Base-by-base conservation (phyloP, 2,113 vertebrate species). In the Misgurnus anguillicaudatus region DNA sequence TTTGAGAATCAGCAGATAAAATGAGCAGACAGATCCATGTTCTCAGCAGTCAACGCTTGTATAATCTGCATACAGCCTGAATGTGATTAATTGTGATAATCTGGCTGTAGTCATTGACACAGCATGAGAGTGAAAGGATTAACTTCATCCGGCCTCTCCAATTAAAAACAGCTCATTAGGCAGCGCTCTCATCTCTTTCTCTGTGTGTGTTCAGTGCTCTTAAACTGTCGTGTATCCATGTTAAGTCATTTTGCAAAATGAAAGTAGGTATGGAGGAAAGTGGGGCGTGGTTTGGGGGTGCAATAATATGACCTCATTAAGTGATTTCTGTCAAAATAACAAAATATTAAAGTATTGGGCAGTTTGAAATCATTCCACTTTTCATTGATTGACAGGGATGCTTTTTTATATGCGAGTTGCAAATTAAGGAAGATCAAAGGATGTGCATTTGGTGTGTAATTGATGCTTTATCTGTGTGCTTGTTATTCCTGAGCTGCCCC, bases 91-190 rank as follows among this genome's bases (percentile, higher is more conserved):
- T 69, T 47, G 41, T 45, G 55, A 70, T 69, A 61, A 76, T 80
- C 48, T 68, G 47, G 31, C 72, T 76, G 57, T 48, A 80, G 77
- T 17, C 51, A 42, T 76, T 76, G 70, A 6, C 53, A 75, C 36
- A 48, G 58, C 11, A 65, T 31, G 58, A 64, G 72, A 75, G 57
- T n/a, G 38, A 48, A 24, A 70, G 41, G 70, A 67, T 79, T 48
- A 48, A 41, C 48, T 75, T 74, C 36, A 45, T 57, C 58, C 39
- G 65, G 66, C 74, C 66, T 62, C 53, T 76, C 72, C 69, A 71
- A 80, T 80, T 76, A 80, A 75, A 82, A 71, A 71, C 77, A 57
- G 55, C 58, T 51, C 31, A 11, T 78, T 78, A 82, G 41, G 9
- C 39, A 66, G 42, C 10, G 53, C 53, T 62, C 72, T 62, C 19